phyloP scores from a whole-genome alignment of 2,113 vertebrate species.

The Oceanodroma tethys region DNA sequence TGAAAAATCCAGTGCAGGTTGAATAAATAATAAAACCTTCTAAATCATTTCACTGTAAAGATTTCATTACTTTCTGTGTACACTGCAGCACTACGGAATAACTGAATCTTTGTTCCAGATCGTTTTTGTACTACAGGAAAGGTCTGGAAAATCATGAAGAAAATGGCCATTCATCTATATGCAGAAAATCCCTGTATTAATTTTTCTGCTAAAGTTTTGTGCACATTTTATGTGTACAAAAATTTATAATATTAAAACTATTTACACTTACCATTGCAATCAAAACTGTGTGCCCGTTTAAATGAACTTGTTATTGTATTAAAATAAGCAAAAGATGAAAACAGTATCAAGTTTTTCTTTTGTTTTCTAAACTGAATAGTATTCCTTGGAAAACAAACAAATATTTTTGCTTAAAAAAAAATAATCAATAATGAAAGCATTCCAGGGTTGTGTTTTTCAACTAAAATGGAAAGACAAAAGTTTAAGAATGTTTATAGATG shows the following conservation, averaged over 20 bases:
- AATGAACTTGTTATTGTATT: background rate
- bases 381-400: background rate
- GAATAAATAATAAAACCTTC: background rate
- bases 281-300: background rate
- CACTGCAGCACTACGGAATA: background rate
- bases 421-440: background rate
- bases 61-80: background rate
- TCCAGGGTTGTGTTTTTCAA: background rate
- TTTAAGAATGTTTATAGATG: constrained; percentile 70
- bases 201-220: background rate
- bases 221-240: background rate
- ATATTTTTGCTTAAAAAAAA: background rate
- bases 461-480: constrained; percentile 38
- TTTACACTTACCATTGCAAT: background rate
- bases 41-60: background rate
- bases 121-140: background rate
- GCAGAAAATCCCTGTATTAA: background rate
- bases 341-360: background rate
- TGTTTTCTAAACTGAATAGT: background rate
- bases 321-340: background rate
- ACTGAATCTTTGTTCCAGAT: background rate
- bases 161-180: background rate
- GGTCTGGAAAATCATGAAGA: background rate
- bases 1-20: background rate
- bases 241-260: background rate